Conservation (phyloP, 1,140 invertebrate species). For the Drosophila lowei region DNA sequence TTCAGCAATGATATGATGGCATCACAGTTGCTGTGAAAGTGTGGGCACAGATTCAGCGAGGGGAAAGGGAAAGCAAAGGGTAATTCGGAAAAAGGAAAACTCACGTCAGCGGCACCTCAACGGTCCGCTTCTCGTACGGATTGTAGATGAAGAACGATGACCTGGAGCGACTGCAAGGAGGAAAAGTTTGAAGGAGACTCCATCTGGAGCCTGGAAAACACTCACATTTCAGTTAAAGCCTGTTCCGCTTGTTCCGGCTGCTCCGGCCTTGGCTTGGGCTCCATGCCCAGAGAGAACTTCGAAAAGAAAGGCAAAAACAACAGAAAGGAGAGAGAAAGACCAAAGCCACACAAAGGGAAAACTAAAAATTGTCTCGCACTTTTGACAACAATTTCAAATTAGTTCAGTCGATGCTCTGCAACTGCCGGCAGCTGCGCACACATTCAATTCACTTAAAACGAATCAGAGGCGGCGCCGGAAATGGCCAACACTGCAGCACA, state of each 20-base stretch:
- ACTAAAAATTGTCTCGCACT: conserved; percentile 33
- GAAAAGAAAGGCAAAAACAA: not conserved
- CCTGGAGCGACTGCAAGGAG: conserved; percentile 32
- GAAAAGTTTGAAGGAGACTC: not conserved
- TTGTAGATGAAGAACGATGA: conserved; percentile 57
- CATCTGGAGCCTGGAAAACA: not conserved
- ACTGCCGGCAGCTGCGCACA: conserved; percentile 41
- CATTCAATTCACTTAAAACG: conserved; percentile 68
- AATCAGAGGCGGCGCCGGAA: conserved; percentile 27
- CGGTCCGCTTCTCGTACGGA: conserved; percentile 61
- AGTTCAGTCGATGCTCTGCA: conserved; percentile 14
- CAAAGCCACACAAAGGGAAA: not conserved
- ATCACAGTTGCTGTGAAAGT: conserved; percentile 47
- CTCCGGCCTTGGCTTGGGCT: conserved; percentile 3
- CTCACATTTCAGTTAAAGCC: conserved; percentile 32
- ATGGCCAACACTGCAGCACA: conserved; percentile 22
- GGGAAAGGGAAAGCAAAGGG: no score
- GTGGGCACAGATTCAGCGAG: not conserved
- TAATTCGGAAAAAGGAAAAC: not conserved
- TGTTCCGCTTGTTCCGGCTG: not conserved
- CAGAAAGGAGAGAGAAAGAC: not conserved
- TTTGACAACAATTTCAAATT: conserved; percentile 70
- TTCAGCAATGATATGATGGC: conserved; percentile 62
- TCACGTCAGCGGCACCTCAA: conserved; percentile 61
- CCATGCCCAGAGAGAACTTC: conserved; percentile 18